Conservation (phyloP, 2,113 vertebrate genomes). For the Periophthalmodon schlosseri region DNA sequence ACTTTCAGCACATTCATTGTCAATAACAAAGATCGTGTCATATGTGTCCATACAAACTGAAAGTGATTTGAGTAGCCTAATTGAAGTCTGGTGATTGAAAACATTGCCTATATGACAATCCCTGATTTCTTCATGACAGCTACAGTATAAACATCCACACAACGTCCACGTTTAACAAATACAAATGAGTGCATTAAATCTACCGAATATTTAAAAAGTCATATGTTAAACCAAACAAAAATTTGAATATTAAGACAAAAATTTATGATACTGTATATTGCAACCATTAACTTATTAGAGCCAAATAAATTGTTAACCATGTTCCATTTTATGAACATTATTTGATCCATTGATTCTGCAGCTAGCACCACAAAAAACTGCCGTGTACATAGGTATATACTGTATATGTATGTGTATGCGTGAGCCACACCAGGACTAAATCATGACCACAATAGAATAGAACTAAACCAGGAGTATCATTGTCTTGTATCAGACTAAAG, state of each 20-base stretch:
- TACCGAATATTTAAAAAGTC: not conserved
- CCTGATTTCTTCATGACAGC: conserved; percentile 57
- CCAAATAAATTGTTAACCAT: not conserved
- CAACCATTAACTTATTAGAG: not conserved
- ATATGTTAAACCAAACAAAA: too few relatives aligned
- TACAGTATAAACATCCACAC: conserved; percentile 57
- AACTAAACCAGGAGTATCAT: not conserved
- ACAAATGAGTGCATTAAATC: not conserved
- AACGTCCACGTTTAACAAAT: not conserved
- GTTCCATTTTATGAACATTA: not conserved
- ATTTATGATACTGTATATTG: too few relatives aligned
- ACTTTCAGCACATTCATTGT: conserved; percentile 48
- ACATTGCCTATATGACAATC: conserved; percentile 30
- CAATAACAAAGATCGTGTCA: not conserved
- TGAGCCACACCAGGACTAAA: too few relatives aligned
- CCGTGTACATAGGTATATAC: too few relatives aligned
- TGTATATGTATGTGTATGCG: too few relatives aligned
- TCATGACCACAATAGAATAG: not conserved
- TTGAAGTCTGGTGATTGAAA: conserved; percentile 14
- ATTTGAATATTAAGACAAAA: too few relatives aligned
- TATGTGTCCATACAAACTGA: conserved; percentile 28
- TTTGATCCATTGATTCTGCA: not conserved
- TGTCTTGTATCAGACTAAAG: not conserved
- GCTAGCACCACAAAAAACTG: too few relatives aligned
- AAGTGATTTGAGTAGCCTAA: conserved; percentile 38